Percentiles rank a stretch among this genome's conserved stretches.
Conservation (phyloP, 2,888 invertebrate species). For the Strigamia transsilvanica region DNA sequence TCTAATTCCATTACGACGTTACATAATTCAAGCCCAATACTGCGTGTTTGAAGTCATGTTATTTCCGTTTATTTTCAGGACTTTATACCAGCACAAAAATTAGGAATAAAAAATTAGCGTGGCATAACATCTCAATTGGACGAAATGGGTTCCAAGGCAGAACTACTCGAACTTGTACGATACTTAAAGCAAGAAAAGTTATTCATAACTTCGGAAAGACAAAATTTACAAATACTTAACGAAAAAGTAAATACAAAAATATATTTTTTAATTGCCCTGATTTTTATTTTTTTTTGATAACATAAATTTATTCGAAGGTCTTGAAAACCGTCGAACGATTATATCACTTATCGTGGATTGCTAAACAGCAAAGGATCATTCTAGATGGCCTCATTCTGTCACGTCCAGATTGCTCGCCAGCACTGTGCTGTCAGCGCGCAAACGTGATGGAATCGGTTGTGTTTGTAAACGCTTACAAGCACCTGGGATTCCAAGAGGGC, state of each 20-base stretch:
- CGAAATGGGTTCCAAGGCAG: slow-evolving; percentile 59
- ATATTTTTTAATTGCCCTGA: not conserved
- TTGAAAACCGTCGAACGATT: slow-evolving; percentile 69
- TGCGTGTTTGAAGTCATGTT: not conserved
- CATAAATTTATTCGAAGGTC: slow-evolving; percentile 63
- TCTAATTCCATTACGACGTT: not conserved
- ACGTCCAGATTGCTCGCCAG: slow-evolving; percentile 78
- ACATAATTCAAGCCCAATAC: too few species aligned
- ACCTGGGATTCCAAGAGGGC: slow-evolving; percentile 80
- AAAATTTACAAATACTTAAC: slow-evolving; percentile 68
- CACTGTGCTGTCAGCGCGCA: slow-evolving; percentile 78
- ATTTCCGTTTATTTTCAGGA: slow-evolving; percentile 1
- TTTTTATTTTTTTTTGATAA: not conserved
- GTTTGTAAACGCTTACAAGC: slow-evolving; percentile 84
- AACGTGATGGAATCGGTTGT: slow-evolving; percentile 71
- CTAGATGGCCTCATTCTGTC: slow-evolving; percentile 79
- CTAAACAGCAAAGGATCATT: slow-evolving; percentile 84
- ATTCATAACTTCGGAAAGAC: slow-evolving; percentile 85
- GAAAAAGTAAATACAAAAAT: slow-evolving; percentile 60
- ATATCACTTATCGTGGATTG: slow-evolving; percentile 83
- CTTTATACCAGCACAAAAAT: not conserved
- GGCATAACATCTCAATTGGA: not conserved
- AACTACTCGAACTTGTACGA: slow-evolving; percentile 72
- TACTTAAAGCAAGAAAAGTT: slow-evolving; percentile 84
- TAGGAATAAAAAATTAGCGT: not conserved